Conservation (phyloP, 2,888 invertebrate species). For the Lasioglossum malachurum region DNA sequence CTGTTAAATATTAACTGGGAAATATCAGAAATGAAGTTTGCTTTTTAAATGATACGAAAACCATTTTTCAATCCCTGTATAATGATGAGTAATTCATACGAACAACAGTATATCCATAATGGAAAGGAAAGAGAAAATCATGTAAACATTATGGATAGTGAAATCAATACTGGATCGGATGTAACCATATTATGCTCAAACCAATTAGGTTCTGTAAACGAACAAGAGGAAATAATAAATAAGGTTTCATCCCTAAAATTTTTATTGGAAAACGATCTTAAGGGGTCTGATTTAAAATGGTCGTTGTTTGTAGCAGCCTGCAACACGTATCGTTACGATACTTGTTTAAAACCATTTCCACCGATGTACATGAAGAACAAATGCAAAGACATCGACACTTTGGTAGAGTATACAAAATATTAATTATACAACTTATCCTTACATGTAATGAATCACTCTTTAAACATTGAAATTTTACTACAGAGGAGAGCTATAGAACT, state of each 20-base stretch:
- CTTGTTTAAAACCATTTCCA: conserved; percentile 92
- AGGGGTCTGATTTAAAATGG: conserved; percentile 89
- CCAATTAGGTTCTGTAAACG: conserved; percentile 40
- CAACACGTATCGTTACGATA: conserved; percentile 91
- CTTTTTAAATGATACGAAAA: background rate
- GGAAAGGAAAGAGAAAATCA: conserved; percentile 16
- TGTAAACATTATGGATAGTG: conserved; percentile 54
- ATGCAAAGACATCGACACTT: conserved; percentile 88
- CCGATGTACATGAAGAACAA: conserved; percentile 88
- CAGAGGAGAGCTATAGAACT: conserved; percentile 87
- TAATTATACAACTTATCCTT: background rate
- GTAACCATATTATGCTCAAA: conserved; percentile 55
- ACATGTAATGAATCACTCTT: conserved; percentile 23
- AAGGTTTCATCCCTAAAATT: conserved; percentile 76
- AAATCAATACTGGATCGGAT: conserved; percentile 43
- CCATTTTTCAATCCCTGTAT: conserved; percentile 23
- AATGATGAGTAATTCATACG: conserved; percentile 72
- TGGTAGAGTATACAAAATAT: conserved; percentile 84
- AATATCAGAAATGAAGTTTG: background rate
- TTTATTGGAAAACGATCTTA: conserved; percentile 77
- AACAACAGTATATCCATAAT: conserved; percentile 50
- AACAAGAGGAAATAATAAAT: conserved; percentile 69
- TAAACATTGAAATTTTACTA: conserved; percentile 52
- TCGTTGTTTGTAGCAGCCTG: conserved; percentile 92
- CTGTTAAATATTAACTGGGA: background rate